Evolutionary conservation across 2,113 vertebrate genomes (phyloP).

Genomic region (Crocuta crocuta): DNA sequence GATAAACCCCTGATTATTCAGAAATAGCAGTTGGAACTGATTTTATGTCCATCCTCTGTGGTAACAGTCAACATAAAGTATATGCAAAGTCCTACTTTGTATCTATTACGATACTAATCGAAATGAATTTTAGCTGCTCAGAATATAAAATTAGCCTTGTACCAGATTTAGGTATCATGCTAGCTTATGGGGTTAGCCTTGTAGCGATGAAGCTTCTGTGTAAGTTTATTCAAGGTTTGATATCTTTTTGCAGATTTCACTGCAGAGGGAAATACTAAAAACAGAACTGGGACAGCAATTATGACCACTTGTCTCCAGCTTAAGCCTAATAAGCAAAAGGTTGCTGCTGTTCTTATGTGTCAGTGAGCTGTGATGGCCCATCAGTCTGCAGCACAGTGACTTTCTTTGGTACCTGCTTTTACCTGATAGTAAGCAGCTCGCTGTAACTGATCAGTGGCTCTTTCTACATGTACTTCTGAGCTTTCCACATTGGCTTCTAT

Average conservation of each 20-base stretch:
- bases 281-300: neutral
- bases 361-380: neutral
- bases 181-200: slow-evolving; percentile 11
- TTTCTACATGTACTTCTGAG: slow-evolving; percentile 96
- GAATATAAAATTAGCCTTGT: slow-evolving; percentile 7
- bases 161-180: slow-evolving; percentile 2
- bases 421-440: slow-evolving; percentile 97
- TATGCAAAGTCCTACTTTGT: neutral
- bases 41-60: neutral
- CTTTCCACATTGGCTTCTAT: slow-evolving; percentile 98
- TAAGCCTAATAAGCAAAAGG: neutral
- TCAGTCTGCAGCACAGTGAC: neutral
- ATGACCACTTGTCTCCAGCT: slow-evolving; percentile 36
- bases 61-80: neutral
- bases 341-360: neutral
- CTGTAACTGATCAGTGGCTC: slow-evolving; percentile 95
- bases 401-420: slow-evolving; percentile 58
- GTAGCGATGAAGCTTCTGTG: neutral
- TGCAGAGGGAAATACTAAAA: slow-evolving; percentile 57
- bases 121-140: slow-evolving; percentile 7
- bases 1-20: neutral
- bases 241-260: slow-evolving; percentile 23
- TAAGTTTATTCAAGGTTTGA: slow-evolving; percentile 43
- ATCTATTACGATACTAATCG: neutral
- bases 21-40: neutral